Percentiles rank a stretch among this genome's conserved stretches.
phyloP scores from a whole-genome alignment of 2,888 invertebrate species.

The Noctua janthina region DNA sequence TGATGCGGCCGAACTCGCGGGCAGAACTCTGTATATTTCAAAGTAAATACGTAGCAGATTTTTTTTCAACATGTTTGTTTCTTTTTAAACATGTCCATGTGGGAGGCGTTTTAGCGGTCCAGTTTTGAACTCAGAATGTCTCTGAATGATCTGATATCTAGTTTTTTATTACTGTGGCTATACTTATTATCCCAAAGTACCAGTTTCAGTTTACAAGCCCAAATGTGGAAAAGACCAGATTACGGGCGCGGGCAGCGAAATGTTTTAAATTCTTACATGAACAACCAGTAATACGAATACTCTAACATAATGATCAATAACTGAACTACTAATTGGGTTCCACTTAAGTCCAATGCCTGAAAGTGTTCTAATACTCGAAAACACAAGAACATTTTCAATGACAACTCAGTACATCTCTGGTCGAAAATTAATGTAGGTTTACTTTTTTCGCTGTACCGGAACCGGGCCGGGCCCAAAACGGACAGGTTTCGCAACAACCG shows the following conservation, averaged over 20 bases:
- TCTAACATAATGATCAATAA: background rate
- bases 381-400: background rate
- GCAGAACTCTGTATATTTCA: background rate
- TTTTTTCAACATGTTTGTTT: background rate
- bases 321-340: background rate
- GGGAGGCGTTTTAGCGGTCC: slow-evolving; percentile 7
- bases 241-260: background rate
- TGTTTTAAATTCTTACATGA: slow-evolving; percentile 19
- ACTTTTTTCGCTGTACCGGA: slow-evolving; percentile 61
- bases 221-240: slow-evolving; percentile 23
- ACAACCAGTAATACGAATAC: background rate
- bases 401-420: slow-evolving; percentile 18
- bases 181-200: slow-evolving; percentile 13
- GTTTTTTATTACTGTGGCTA: slow-evolving; percentile 14
- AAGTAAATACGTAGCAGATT: background rate
- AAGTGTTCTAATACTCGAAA: background rate
- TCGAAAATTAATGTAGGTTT: slow-evolving; percentile 44
- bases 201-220: slow-evolving; percentile 24
- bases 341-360: background rate
- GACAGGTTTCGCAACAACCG: slow-evolving; percentile 73
- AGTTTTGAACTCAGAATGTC: slow-evolving; percentile 22
- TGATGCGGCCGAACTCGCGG: background rate
- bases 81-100: slow-evolving; percentile 3
- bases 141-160: slow-evolving; percentile 11
- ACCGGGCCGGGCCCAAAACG: slow-evolving; percentile 62